phyloP scores from a whole-genome alignment of 1,140 invertebrate species.

The Panagrolaimus sp. region DNA sequence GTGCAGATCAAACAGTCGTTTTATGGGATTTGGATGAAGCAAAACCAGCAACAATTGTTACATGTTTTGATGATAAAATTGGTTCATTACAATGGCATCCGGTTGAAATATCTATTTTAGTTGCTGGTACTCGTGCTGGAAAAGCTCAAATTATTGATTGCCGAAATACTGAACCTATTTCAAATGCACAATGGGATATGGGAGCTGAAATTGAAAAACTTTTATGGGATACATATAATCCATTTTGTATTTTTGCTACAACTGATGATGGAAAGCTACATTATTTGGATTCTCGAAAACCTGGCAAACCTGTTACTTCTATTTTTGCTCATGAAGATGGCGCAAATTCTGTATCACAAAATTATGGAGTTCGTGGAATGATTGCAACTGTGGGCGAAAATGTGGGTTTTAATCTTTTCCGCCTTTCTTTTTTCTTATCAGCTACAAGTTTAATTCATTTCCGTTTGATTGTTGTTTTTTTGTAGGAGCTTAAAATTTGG shows the following conservation, averaged over 20 bases:
- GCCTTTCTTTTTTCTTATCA: background rate
- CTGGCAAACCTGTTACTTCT: conserved; percentile 69
- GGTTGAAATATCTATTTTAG: conserved; percentile 71
- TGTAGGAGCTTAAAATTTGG: conserved; percentile 32
- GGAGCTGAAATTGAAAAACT: conserved; percentile 71
- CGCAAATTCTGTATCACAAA: conserved; percentile 31
- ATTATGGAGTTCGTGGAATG: conserved; percentile 30
- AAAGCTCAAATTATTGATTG: conserved; percentile 60
- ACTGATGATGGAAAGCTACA: conserved; percentile 57
- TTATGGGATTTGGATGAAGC: conserved; percentile 84
- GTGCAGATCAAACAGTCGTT: conserved; percentile 75
- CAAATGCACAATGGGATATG: conserved; percentile 72
- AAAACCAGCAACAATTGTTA: conserved; percentile 69
- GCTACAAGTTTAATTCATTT: too few relatives aligned
- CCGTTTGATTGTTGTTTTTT: background rate
- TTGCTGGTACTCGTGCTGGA: conserved; percentile 71
- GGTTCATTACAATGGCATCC: conserved; percentile 83
- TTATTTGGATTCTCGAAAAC: conserved; percentile 71
- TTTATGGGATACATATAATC: conserved; percentile 72
- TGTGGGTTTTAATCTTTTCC: conserved; percentile 25
- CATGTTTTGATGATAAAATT: conserved; percentile 72
- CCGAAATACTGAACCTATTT: conserved; percentile 65
- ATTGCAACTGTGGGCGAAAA: conserved; percentile 42
- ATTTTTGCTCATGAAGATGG: conserved; percentile 72
- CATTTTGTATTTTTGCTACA: conserved; percentile 64